Evolutionary conservation across 2,888 invertebrate species (phyloP).

Genomic region (Aphidius colemani): DNA sequence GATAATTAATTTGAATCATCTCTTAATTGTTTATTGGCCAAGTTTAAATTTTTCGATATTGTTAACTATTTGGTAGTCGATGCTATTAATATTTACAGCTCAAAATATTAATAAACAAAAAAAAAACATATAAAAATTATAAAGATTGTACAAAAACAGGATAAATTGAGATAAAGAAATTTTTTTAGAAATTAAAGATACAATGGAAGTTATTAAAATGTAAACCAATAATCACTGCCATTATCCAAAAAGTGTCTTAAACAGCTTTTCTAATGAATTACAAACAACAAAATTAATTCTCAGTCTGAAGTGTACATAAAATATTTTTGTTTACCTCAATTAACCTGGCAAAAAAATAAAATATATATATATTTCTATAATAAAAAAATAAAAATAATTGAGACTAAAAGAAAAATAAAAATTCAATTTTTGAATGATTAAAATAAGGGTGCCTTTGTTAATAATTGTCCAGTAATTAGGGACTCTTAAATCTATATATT

Average conservation of each 20-base stretch:
- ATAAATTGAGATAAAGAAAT: slow-evolving; percentile 6
- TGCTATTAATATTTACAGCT: slow-evolving; percentile 23
- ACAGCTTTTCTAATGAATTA: too few relatives aligned
- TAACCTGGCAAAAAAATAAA: slow-evolving; percentile 2
- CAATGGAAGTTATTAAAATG: slow-evolving; percentile 8
- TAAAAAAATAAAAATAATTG: slow-evolving; percentile 1
- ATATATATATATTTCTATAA: slow-evolving; percentile 15
- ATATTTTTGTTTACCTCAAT: slow-evolving; percentile 18
- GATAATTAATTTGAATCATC: slow-evolving; percentile 30
- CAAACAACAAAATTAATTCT: not conserved
- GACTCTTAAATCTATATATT: not conserved
- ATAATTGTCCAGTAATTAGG: slow-evolving; percentile 1
- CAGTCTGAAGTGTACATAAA: slow-evolving; percentile 22
- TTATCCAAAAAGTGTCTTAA: too few relatives aligned
- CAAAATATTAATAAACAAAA: slow-evolving; percentile 16
- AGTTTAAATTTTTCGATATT: slow-evolving; percentile 35
- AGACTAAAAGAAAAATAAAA: too few relatives aligned
- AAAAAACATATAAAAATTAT: slow-evolving; percentile 12
- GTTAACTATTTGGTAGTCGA: slow-evolving; percentile 37
- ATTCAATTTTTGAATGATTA: slow-evolving; percentile 5
- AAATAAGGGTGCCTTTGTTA: slow-evolving; percentile 21
- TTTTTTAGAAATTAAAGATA: not conserved
- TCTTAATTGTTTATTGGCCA: slow-evolving; percentile 37
- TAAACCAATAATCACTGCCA: slow-evolving; percentile 12
- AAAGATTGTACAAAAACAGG: slow-evolving; percentile 18